Evolutionary conservation across 2,888 invertebrate species (phyloP).

Genomic region (Rotaria macrura): DNA sequence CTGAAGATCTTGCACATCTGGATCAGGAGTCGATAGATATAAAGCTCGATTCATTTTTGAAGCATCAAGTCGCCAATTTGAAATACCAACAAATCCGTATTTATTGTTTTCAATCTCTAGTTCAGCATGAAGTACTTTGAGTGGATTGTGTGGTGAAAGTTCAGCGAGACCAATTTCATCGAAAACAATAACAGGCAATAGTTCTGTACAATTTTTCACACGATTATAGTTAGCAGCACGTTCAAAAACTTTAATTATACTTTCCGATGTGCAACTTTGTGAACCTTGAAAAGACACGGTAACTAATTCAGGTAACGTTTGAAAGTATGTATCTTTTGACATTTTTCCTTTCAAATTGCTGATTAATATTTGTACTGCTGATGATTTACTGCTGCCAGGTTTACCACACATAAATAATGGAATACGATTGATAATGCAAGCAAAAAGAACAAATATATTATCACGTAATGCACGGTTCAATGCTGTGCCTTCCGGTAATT

Average conservation of each 20-base stretch:
- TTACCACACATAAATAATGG: slow-evolving; percentile 47
- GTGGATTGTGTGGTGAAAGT: slow-evolving; percentile 44
- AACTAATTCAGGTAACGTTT: slow-evolving; percentile 22
- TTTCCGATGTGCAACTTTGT: slow-evolving; percentile 40
- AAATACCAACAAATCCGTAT: slow-evolving; percentile 47
- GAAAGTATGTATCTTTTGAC: slow-evolving; percentile 35
- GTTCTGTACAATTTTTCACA: neutral
- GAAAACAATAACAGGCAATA: neutral
- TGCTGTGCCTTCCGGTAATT: slow-evolving; percentile 41
- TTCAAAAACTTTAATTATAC: slow-evolving; percentile 34
- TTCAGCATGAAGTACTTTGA: slow-evolving; percentile 45
- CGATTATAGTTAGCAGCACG: slow-evolving; percentile 10
- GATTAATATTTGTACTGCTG: slow-evolving; percentile 46
- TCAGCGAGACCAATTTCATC: slow-evolving; percentile 41
- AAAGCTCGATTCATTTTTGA: slow-evolving; percentile 49
- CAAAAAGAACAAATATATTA: slow-evolving; percentile 47
- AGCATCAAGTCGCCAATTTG: slow-evolving; percentile 48
- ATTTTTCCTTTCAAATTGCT: slow-evolving; percentile 45
- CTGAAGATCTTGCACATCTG: slow-evolving; percentile 38
- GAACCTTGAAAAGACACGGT: slow-evolving; percentile 46
- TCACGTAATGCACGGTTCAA: slow-evolving; percentile 44
- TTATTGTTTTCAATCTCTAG: slow-evolving; percentile 41
- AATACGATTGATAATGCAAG: slow-evolving; percentile 47
- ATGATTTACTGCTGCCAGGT: slow-evolving; percentile 47
- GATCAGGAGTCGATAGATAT: slow-evolving; percentile 41